Evolutionary conservation across 2,113 vertebrate species (phyloP), one percentile per base, ranked within the genome.

Genomic region (Prionailurus bengalensis): DNA sequence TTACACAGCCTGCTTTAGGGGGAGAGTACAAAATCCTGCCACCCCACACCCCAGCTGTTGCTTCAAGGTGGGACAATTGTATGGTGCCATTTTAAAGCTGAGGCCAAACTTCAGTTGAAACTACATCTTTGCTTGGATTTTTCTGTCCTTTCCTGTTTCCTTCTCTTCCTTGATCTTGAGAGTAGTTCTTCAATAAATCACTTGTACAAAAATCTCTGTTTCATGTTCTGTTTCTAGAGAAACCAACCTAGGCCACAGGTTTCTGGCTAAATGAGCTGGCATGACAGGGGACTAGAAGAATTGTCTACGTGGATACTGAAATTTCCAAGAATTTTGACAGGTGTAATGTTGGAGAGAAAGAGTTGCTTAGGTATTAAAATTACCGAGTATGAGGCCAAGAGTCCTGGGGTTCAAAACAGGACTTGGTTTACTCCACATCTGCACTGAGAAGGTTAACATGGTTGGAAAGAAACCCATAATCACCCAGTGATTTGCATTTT

Each of bases 221-320:
- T 97, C 23, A 73, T 42, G 29, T 84, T 86, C n/a, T 83, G 5
- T 66, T 95, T 86, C 68, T 92, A 61, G 73, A 82, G 53, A 96
- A 97, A 86, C 29, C 88, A 79, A 87, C 55, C 12, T 79, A 85
- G 95, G 71, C 68, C 45, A 90, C 13, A 70, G 23, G 27, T 17
- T 42, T 96, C 48, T 71, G 23, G n/a, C 42, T 92, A 79, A 95
- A 65, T 83, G 89, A 93, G 31, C 39, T 95, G n/a, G 31, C 55
- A 63, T 1, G 39, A 25, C 21, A 78, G 68, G 29, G 7, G 78
- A 42, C 25, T 89, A 42, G n/a, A 89, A 97, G 31, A n/a, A 94
- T 71, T 27, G 74, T 74, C 68, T 73, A 12, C 21, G 33, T 85
- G 48, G 87, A 63, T 91, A 74, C 25, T 76, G 65, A 91, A 36